phyloP scores from a whole-genome alignment of 2,888 invertebrate species.

The Drymonia ruficornis region DNA sequence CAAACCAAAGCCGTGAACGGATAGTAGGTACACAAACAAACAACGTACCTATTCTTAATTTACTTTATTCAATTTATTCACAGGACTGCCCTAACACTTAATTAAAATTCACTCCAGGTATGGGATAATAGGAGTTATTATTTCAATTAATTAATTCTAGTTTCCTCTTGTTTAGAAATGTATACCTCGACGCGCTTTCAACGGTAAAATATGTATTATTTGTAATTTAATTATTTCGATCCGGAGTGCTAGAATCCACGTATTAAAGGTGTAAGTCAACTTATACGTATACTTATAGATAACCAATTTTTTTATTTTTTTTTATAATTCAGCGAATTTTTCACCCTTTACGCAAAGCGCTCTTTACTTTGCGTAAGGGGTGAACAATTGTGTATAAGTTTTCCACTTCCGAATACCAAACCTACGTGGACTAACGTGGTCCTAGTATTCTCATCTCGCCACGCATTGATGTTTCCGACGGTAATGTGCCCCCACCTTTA shows the following conservation, averaged over 20 bases:
- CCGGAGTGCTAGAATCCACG: neutral
- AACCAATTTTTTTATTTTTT: too few relatives aligned
- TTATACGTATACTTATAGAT: too few relatives aligned
- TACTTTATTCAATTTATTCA: neutral
- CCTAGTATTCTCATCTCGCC: neutral
- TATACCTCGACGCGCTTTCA: neutral
- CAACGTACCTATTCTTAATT: neutral
- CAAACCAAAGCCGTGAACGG: neutral
- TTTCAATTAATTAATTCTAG: slow-evolving; percentile 8
- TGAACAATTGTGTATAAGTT: too few relatives aligned
- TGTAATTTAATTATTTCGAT: neutral
- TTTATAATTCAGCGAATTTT: too few relatives aligned
- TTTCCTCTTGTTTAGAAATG: neutral
- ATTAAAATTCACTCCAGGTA: slow-evolving; percentile 1
- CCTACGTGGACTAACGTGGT: neutral
- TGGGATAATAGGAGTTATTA: slow-evolving; percentile 1
- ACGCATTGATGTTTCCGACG: slow-evolving; percentile 7
- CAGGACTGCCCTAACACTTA: neutral
- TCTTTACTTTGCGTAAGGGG: too few relatives aligned
- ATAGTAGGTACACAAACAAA: neutral
- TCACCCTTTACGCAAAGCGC: too few relatives aligned
- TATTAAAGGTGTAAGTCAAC: too few relatives aligned
- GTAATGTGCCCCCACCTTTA: slow-evolving; percentile 25
- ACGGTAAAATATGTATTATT: neutral
- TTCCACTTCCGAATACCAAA: too few relatives aligned